phyloP scores from a whole-genome alignment of 2,888 invertebrate genomes.

The Neoaliturus tenellus region DNA sequence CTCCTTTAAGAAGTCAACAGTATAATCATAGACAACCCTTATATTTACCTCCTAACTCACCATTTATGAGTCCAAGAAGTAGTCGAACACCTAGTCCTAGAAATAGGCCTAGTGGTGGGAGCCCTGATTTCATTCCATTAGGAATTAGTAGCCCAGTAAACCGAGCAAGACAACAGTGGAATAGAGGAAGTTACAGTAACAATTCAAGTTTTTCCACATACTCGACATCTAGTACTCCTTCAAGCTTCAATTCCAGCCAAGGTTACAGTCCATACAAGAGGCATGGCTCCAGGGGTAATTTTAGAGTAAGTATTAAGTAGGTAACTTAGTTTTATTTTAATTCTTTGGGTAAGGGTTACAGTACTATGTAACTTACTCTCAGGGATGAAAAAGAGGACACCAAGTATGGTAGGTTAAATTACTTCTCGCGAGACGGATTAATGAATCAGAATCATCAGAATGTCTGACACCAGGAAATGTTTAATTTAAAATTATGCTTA shows the following conservation, averaged over 20 bases:
- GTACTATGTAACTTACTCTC: no score
- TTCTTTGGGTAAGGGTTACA: no score
- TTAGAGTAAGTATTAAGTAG: not conserved
- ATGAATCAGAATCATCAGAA: no score
- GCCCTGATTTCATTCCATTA: not conserved
- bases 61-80: not conserved
- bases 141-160: not conserved
- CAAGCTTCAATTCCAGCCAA: not conserved
- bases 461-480: no score
- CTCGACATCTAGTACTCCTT: not conserved
- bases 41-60: slow-evolving; percentile 7
- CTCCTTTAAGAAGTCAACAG: not conserved
- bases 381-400: no score
- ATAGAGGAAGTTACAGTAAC: not conserved
- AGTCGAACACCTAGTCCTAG: not conserved
- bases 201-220: not conserved
- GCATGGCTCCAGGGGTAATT: not conserved
- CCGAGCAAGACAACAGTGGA: not conserved
- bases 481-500: no score
- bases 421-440: no score
- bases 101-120: not conserved
- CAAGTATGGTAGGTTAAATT: no score
- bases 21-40: not conserved
- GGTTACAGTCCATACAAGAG: not conserved
- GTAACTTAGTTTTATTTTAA: no score